These are phyloP conservation scores for Centropristis striata DNA, from an alignment of 2,113 vertebrate species.

Conservation along the genomic window DNA sequence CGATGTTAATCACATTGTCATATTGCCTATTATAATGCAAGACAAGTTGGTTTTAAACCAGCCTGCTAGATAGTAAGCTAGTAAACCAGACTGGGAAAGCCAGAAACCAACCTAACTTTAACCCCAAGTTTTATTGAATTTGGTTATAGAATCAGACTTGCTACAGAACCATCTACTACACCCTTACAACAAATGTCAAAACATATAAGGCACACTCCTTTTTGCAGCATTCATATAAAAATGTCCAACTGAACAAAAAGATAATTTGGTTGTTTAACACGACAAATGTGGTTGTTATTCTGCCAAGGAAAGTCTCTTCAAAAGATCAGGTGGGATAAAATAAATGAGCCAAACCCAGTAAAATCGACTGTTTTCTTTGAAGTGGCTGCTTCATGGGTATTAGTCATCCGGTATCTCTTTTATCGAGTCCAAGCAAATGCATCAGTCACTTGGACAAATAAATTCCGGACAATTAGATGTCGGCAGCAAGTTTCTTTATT, in stretches of 20 bases:
- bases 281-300: background rate
- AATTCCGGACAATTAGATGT: conserved; percentile 22
- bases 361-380: background rate
- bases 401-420: conserved; percentile 2
- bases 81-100: too few species aligned
- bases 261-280: background rate
- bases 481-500: background rate
- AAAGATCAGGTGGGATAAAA: background rate
- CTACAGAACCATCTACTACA: too few species aligned
- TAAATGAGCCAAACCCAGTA: conserved; percentile 9
- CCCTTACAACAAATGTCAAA: too few species aligned
- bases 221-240: background rate
- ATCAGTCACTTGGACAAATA: conserved; percentile 10
- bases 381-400: background rate
- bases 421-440: conserved; percentile 14
- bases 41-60: too few species aligned
- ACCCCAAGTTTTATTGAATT: too few species aligned
- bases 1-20: too few species aligned
- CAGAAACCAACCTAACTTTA: too few species aligned
- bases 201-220: background rate
- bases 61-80: too few species aligned
- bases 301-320: background rate
- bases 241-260: background rate
- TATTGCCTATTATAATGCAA: too few species aligned
- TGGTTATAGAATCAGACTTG: background rate